Base-by-base conservation (phyloP, 2,113 vertebrate species). In the Epinephelus moara region DNA sequence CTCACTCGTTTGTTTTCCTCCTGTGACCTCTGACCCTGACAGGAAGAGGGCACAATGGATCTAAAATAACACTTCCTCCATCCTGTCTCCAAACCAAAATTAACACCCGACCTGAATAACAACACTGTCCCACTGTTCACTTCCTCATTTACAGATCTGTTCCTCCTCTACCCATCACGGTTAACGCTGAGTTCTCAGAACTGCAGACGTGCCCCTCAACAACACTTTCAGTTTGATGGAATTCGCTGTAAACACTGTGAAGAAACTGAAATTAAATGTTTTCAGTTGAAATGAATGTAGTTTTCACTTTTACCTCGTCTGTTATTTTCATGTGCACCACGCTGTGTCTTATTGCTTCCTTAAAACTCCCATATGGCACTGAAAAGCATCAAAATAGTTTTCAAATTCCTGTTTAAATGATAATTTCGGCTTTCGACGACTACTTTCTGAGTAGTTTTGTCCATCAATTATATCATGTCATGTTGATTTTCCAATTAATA, bases 21-120 rank as follows among this genome's bases (percentile, higher is more conserved):
- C 37, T 30, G 40, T 79, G 82, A 85, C 85, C 90, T 81, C 61
- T 76, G 81, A 88, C 85, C 86, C 59, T 18, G 45, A 79, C 85
- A 84, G 89, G 90, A 91, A 85, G 61, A 21, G 57, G 88, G 33
- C 81, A 94, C 89, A 94, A 93, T 91, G 81, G 84, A 56, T 85
- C 83, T 73, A 81, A 93, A 93, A 89, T 73, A 90, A 75, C 77
- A 68, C 85, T 91, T 91, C 90, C 90, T 89, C 64, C 59, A 45
- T 86, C 89, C 88, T 68, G 78, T 74, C 27, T 70, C 47, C 19
- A 55, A 71, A 81, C 86, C 86, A 76, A 82, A 92, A 82, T 87
- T 85, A 90, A 85, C 89, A 61, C 14, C 73, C 57, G 82, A 59
- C 37, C 72, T 57, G 57, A 77, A 55, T 9, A 84, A 40, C 53